Evolutionary conservation across 1,140 invertebrate species (phyloP).

Genomic region (Radopholus similis): DNA sequence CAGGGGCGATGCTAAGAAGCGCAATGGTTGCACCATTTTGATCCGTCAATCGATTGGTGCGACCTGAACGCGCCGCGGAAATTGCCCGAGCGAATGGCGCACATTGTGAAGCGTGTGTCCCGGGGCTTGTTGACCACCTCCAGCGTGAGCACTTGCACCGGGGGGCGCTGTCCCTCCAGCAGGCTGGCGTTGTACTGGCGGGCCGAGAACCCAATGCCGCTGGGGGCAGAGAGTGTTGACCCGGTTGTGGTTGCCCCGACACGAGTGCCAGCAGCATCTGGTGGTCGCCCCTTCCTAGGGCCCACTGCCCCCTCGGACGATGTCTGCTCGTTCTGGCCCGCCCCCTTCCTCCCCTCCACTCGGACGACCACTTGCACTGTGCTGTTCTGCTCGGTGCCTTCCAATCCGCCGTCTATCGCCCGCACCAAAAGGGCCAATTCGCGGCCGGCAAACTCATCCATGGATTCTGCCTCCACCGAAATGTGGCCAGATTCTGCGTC

Average conservation of each 20-base stretch:
- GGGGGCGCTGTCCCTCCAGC: slow-evolving; percentile 50
- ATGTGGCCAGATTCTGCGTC: slow-evolving; percentile 50
- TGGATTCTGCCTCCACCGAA: too few relatives aligned
- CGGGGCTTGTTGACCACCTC: slow-evolving; percentile 50
- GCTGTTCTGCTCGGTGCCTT: slow-evolving; percentile 38
- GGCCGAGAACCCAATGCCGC: slow-evolving; percentile 40
- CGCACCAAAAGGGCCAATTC: slow-evolving; percentile 32
- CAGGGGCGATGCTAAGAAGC: slow-evolving; percentile 13
- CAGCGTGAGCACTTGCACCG: slow-evolving; percentile 45
- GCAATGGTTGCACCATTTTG: not conserved
- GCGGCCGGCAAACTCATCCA: slow-evolving; percentile 26
- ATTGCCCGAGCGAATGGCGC: slow-evolving; percentile 52
- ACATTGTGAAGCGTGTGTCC: slow-evolving; percentile 57
- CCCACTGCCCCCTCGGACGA: slow-evolving; percentile 12
- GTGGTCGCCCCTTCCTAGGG: too few relatives aligned
- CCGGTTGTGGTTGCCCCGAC: slow-evolving; percentile 48
- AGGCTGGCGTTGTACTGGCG: slow-evolving; percentile 51
- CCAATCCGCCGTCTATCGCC: slow-evolving; percentile 43
- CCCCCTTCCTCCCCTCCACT: slow-evolving; percentile 32
- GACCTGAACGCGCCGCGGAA: slow-evolving; percentile 43
- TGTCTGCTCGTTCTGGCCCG: too few relatives aligned
- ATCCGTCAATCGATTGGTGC: not conserved
- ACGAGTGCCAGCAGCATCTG: not conserved
- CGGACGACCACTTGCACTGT: slow-evolving; percentile 45
- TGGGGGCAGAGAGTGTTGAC: slow-evolving; percentile 10